Evolutionary conservation across 2,888 invertebrate genomes (phyloP).

Genomic region (Acanthococcus lagerstroemiae): DNA sequence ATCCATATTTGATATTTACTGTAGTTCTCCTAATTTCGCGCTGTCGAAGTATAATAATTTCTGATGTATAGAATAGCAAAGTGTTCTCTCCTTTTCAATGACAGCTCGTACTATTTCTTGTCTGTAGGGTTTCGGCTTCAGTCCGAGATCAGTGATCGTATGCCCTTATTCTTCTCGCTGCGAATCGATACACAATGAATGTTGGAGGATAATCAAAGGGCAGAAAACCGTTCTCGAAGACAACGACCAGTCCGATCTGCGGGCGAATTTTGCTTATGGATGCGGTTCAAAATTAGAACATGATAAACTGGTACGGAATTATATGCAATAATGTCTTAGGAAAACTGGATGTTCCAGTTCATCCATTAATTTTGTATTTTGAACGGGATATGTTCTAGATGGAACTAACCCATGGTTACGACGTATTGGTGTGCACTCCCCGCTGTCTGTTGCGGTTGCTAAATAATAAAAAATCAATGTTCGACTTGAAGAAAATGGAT

Average conservation of each 20-base stretch:
- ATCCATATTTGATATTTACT: too few relatives aligned
- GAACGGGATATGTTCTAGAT: conserved; percentile 6
- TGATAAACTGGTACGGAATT: background rate
- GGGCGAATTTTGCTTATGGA: conserved; percentile 12
- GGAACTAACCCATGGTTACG: conserved; percentile 7
- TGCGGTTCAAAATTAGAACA: background rate
- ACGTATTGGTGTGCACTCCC: conserved; percentile 14
- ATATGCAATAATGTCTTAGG: background rate
- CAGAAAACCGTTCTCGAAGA: background rate
- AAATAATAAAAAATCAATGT: background rate
- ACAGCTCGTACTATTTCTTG: background rate
- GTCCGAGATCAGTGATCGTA: conserved; percentile 6
- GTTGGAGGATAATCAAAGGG: background rate
- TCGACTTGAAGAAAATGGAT: conserved; percentile 7
- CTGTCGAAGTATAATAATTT: too few relatives aligned
- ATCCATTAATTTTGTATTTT: too few relatives aligned
- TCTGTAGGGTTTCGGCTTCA: background rate
- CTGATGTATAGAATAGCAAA: too few relatives aligned
- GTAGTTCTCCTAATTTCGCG: too few relatives aligned
- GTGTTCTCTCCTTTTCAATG: too few relatives aligned
- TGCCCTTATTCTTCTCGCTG: conserved; percentile 12
- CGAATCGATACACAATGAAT: background rate
- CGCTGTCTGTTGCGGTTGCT: background rate
- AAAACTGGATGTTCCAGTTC: too few relatives aligned
- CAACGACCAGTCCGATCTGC: background rate